Evolutionary conservation across 2,797 vertebrate species (phyloP), one percentile per base, ranked within the genome.

Genomic region (Betta splendens): DNA sequence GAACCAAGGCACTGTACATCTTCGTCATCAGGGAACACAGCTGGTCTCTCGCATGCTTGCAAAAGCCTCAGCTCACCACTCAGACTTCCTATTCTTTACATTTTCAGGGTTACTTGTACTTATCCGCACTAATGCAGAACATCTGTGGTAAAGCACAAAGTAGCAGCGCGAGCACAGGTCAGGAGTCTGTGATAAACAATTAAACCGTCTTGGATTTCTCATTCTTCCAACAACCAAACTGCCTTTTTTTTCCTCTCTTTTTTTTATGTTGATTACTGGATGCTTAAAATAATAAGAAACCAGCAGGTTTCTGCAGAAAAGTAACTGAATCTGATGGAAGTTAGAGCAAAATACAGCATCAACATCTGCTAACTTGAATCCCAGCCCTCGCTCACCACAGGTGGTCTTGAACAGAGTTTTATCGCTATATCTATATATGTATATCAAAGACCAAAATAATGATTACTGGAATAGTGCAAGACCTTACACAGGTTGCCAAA

Each of bases 331-430:
- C 51, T 13, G 15, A 20, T 49, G 1, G 49, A 31, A 36, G 36
- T 16, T 1, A 18, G 44, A 48, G 26, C 32, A 2, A 22, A 49
- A 40, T 48, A 7, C 48, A 84, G 89, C 87, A 81, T 89, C 87
- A 87, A 85, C 50, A 84, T 84, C 72, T 55, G 53, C 81, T 88
- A 84, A 93, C 94, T 93, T 91, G 91, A 93, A 92, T 84, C 80
- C 70, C 87, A 6, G 11, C 16, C 1, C n/a, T 21, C 38, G 0
- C 55, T 51, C 73, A n/a, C 25, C 59, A 48, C 40, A 36, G 72
- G 74, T 21, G 18, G 65, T 45, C 66, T 74, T 80, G 64, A 86
- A 86, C 64, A 87, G 81, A 87, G 75, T 70, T 85, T 79, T 77
- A 78, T 64, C 59, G 56, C 38, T 77, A 50, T 83, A 83, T 89